A percentile compares a stretch with the other conserved stretches of the same genome.
Evolutionary conservation across 2,113 vertebrate species (phyloP).

Genomic region (Callithrix jacchus): DNA sequence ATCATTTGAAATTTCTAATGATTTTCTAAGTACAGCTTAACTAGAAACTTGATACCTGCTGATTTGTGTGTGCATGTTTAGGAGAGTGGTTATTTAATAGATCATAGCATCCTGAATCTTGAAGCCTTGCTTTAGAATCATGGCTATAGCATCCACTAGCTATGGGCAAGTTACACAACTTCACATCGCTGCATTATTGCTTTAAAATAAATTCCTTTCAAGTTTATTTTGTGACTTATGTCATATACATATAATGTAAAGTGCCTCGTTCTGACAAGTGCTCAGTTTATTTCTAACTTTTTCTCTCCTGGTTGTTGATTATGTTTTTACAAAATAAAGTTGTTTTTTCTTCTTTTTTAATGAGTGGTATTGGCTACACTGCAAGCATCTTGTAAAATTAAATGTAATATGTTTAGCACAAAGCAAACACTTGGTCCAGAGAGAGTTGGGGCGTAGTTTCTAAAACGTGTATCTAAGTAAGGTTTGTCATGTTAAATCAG

Average conservation of each 20-base stretch:
- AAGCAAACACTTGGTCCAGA: background rate
- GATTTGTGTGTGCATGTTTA: background rate
- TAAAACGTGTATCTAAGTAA: background rate
- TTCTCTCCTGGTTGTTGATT: background rate
- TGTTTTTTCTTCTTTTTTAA: background rate
- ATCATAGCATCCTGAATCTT: background rate
- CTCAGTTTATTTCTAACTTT: background rate
- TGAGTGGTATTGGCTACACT: background rate
- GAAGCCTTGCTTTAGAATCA: background rate
- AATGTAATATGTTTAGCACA: background rate
- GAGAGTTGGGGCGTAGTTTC: background rate
- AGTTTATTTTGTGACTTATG: background rate
- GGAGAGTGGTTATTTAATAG: background rate
- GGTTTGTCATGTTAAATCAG: background rate
- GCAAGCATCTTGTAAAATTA: background rate
- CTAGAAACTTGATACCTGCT: background rate
- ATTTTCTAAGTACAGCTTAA: background rate
- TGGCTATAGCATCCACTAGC: background rate
- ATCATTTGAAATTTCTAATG: background rate
- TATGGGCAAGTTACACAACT: background rate
- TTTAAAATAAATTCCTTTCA: background rate
- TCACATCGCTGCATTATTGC: background rate
- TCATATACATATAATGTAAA: background rate
- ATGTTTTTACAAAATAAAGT: background rate
- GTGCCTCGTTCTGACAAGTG: background rate